Evolutionary conservation across 2,888 invertebrate species (phyloP).

Genomic region (Parnassius apollo): DNA sequence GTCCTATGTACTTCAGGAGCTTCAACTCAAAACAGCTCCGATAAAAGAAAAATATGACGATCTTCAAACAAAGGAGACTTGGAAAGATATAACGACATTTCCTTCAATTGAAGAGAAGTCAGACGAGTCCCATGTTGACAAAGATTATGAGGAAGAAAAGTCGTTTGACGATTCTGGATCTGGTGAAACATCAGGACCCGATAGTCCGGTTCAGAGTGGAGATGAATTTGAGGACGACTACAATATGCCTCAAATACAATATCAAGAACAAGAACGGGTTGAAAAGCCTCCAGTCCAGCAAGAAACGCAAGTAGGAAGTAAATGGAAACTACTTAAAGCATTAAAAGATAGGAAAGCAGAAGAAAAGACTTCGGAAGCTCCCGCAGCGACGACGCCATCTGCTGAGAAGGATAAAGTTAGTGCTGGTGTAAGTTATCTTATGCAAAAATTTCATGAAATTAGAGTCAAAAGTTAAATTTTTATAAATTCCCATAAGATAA

Average conservation of each 20-base stretch:
- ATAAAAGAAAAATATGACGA: conserved; percentile 68
- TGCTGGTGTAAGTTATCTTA: conserved; percentile 84
- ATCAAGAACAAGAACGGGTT: conserved; percentile 49
- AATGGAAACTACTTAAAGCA: conserved; percentile 95
- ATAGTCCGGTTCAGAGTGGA: conserved; percentile 89
- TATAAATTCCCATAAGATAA: conserved; percentile 4
- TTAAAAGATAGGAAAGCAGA: conserved; percentile 94
- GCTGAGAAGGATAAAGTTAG: conserved; percentile 85
- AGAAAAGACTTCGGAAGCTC: conserved; percentile 88
- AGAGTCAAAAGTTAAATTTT: conserved; percentile 81
- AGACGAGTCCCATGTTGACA: conserved; percentile 52
- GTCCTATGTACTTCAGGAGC: conserved; percentile 89
- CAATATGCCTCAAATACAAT: conserved; percentile 74
- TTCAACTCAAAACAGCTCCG: conserved; percentile 84
- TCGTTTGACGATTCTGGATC: conserved; percentile 84
- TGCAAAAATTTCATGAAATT: conserved; percentile 85
- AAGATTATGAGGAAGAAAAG: conserved; percentile 65
- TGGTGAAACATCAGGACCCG: conserved; percentile 94
- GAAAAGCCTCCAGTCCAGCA: conserved; percentile 64
- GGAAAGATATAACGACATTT: conserved; percentile 75
- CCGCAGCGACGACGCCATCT: conserved; percentile 82
- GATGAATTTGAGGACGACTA: conserved; percentile 86
- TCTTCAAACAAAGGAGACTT: conserved; percentile 59
- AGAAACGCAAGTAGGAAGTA: conserved; percentile 86
- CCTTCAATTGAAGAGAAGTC: conserved; percentile 70